A percentile compares a stretch with the other conserved stretches of the same genome.
These are phyloP conservation scores for Dinocampus coccinellae DNA, from an alignment of 2,888 invertebrate species.

Conservation along the genomic window DNA sequence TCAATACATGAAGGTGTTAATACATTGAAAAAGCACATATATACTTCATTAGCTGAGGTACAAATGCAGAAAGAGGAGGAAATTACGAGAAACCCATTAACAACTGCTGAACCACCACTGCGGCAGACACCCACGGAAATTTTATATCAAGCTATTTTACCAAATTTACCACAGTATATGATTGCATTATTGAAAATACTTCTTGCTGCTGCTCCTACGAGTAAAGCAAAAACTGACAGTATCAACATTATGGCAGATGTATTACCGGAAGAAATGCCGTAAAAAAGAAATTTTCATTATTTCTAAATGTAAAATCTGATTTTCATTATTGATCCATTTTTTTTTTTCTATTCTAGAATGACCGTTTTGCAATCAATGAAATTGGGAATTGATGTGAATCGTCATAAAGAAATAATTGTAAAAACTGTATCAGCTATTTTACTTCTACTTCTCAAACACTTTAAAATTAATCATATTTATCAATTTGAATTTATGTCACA, in stretches of 20 bases:
- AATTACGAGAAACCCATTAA: slow-evolving; percentile 91
- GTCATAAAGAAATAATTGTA: slow-evolving; percentile 98
- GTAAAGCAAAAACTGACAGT: slow-evolving; percentile 97
- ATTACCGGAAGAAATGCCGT: slow-evolving; percentile 97
- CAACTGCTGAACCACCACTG: slow-evolving; percentile 84
- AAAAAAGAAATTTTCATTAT: slow-evolving; percentile 68
- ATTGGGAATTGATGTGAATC: slow-evolving; percentile 95
- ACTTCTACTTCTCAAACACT: slow-evolving; percentile 93
- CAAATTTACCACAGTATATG: slow-evolving; percentile 97
- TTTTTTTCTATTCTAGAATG: slow-evolving; percentile 72
- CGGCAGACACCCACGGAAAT: slow-evolving; percentile 88
- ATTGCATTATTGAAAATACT: slow-evolving; percentile 96
- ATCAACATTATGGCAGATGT: slow-evolving; percentile 99
- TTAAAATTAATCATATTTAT: slow-evolving; percentile 96
- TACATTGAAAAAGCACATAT: slow-evolving; percentile 91
- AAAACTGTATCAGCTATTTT: slow-evolving; percentile 95
- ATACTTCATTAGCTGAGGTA: slow-evolving; percentile 91
- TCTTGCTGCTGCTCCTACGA: slow-evolving; percentile 97
- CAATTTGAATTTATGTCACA: slow-evolving; percentile 99
- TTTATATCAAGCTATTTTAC: slow-evolving; percentile 93
- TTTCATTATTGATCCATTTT: slow-evolving; percentile 22
- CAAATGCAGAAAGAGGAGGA: slow-evolving; percentile 93
- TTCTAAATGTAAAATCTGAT: not conserved
- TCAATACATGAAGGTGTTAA: slow-evolving; percentile 97
- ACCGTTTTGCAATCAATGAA: slow-evolving; percentile 95